phyloP scores from a whole-genome alignment of 2,888 invertebrate genomes.

The Terebella lapidaria region DNA sequence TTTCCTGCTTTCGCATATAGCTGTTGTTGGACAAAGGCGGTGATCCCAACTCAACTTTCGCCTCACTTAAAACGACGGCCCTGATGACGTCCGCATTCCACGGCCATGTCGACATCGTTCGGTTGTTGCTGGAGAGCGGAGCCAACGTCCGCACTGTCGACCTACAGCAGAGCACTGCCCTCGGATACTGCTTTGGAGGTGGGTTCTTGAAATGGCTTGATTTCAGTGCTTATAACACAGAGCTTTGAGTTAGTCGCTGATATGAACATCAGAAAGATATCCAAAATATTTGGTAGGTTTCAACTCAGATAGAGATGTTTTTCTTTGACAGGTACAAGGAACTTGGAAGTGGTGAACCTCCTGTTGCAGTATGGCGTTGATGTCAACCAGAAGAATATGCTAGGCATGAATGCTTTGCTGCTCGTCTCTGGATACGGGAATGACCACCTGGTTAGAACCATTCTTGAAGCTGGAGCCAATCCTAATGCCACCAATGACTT shows the following conservation, averaged over 20 bases:
- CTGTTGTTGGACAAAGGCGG: conserved; percentile 23
- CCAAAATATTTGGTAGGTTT: too few species aligned
- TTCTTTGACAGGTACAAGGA: conserved; percentile 20
- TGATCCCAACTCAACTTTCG: conserved; percentile 23
- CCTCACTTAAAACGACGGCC: conserved; percentile 27
- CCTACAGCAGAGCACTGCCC: conserved; percentile 27
- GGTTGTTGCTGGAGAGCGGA: conserved; percentile 21
- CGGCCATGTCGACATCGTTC: conserved; percentile 27
- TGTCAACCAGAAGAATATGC: conserved; percentile 30
- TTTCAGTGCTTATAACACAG: too few species aligned
- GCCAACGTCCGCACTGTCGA: conserved; percentile 24
- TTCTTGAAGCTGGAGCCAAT: conserved; percentile 25
- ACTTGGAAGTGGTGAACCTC: conserved; percentile 24
- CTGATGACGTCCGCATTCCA: conserved; percentile 31
- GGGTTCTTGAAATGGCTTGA: conserved; percentile 1
- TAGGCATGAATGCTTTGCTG: conserved; percentile 29
- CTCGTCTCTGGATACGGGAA: conserved; percentile 30
- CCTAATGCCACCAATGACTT: conserved; percentile 27
- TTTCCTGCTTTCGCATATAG: conserved; percentile 9
- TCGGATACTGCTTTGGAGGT: conserved; percentile 32
- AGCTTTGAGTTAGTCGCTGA: neutral
- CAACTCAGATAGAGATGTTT: neutral
- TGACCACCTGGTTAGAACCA: conserved; percentile 22
- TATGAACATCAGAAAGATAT: neutral
- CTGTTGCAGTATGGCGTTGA: conserved; percentile 25